Conservation (phyloP, 2,113 vertebrate species). For the Prolemur simus region DNA sequence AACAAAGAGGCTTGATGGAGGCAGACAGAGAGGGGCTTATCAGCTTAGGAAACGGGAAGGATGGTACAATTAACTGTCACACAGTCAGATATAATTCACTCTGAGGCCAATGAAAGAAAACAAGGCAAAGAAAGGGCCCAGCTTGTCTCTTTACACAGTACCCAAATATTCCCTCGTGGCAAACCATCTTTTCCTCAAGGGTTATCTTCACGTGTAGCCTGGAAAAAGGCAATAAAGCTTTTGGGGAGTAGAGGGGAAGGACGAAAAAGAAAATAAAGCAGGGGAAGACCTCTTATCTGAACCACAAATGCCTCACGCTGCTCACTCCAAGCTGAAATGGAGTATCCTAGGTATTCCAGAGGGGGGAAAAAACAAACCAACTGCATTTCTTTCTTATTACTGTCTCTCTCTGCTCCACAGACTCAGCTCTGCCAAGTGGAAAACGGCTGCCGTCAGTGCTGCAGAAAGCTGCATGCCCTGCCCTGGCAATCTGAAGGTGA, state of each 20-base stretch:
- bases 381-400: slow-evolving; percentile 2
- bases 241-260: background rate
- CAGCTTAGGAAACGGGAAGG: slow-evolving; percentile 85
- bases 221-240: background rate
- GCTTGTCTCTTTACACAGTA: slow-evolving; percentile 64
- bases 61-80: slow-evolving; percentile 86
- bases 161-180: slow-evolving; percentile 33
- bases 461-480: background rate
- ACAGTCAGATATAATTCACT: slow-evolving; percentile 83
- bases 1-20: slow-evolving; percentile 84
- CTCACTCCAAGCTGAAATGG: background rate
- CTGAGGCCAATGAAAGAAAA: slow-evolving; percentile 78
- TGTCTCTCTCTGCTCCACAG: background rate
- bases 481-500: slow-evolving; percentile 1
- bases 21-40: slow-evolving; percentile 85
- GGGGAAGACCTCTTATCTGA: slow-evolving; percentile 36
- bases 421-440: slow-evolving; percentile 40
- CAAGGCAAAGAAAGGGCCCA: slow-evolving; percentile 67
- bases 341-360: background rate
- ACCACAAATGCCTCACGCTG: background rate
- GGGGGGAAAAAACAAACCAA: background rate
- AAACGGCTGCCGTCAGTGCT: background rate
- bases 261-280: background rate
- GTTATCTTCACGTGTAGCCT: background rate
- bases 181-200: slow-evolving; percentile 41